Evolutionary conservation across 2,888 invertebrate species (phyloP).

Genomic region (Neelides folsomi): DNA sequence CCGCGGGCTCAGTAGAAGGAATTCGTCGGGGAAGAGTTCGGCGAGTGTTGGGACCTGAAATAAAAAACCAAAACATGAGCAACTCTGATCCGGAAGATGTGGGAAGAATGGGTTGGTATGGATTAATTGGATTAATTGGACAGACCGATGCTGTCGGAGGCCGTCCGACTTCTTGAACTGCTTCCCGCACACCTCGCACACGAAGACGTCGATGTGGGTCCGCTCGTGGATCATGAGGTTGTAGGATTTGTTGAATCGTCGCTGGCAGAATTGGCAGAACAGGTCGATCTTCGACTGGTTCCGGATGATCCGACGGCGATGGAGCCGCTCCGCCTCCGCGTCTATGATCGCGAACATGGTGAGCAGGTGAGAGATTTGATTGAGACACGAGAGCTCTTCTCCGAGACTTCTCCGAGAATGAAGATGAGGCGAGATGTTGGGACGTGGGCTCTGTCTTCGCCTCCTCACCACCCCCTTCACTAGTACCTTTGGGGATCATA

Average conservation of each 20-base stretch:
- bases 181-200: slow-evolving; percentile 95
- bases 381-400: no score
- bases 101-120: not conserved
- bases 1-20: slow-evolving; percentile 14
- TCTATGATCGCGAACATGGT: no score
- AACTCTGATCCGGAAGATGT: not conserved
- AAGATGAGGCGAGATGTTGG: no score
- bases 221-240: slow-evolving; percentile 97
- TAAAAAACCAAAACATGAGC: slow-evolving; percentile 4
- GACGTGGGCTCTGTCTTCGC: no score
- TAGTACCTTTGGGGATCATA: no score
- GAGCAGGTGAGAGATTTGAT: no score
- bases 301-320: not conserved
- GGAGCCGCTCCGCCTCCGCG: no score
- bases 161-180: slow-evolving; percentile 96
- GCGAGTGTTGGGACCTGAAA: slow-evolving; percentile 22
- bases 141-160: slow-evolving; percentile 79
- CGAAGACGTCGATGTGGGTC: slow-evolving; percentile 93
- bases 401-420: no score
- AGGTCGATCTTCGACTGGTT: slow-evolving; percentile 9
- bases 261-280: slow-evolving; percentile 84
- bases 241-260: slow-evolving; percentile 96
- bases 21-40: slow-evolving; percentile 18
- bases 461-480: no score
- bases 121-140: no score